These are phyloP conservation scores for Hartigia nigra DNA, from an alignment of 2,888 invertebrate genomes.

Conservation along the genomic window DNA sequence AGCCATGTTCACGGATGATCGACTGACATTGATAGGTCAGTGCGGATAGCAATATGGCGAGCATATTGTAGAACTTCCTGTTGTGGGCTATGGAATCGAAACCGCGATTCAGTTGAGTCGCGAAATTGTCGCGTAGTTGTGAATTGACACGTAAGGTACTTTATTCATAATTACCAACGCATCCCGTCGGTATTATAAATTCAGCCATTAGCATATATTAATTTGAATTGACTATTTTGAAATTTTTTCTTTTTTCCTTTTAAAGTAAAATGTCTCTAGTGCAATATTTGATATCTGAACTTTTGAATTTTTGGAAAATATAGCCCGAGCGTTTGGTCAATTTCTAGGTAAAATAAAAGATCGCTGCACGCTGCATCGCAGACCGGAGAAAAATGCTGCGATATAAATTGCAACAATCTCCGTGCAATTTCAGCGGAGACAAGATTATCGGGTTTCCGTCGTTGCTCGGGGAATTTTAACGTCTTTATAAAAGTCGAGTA, in stretches of 20 bases:
- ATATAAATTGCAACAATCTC: slow-evolving; percentile 8
- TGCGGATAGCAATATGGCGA: neutral
- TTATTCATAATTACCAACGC: neutral
- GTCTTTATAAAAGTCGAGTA: slow-evolving; percentile 45
- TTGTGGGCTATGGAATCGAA: neutral
- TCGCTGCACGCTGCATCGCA: neutral
- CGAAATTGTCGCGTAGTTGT: neutral
- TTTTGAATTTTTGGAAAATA: neutral
- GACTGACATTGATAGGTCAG: neutral
- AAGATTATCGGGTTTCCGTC: slow-evolving; percentile 42
- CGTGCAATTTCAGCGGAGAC: slow-evolving; percentile 42
- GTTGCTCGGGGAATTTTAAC: slow-evolving; percentile 42
- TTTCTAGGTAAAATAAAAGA: neutral
- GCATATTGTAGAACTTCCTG: neutral
- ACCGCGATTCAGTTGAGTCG: neutral
- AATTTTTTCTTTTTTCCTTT: neutral
- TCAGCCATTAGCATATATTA: neutral
- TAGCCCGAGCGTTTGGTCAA: neutral
- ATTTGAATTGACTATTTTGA: neutral
- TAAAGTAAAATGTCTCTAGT: neutral
- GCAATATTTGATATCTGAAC: neutral
- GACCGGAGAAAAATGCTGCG: neutral
- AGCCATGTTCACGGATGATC: neutral
- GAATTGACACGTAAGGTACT: neutral
- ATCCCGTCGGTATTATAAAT: neutral